A percentile compares a stretch with the other conserved stretches of the same genome.
phyloP scores from a whole-genome alignment of 2,113 vertebrate genomes.

The Laticauda colubrina region DNA sequence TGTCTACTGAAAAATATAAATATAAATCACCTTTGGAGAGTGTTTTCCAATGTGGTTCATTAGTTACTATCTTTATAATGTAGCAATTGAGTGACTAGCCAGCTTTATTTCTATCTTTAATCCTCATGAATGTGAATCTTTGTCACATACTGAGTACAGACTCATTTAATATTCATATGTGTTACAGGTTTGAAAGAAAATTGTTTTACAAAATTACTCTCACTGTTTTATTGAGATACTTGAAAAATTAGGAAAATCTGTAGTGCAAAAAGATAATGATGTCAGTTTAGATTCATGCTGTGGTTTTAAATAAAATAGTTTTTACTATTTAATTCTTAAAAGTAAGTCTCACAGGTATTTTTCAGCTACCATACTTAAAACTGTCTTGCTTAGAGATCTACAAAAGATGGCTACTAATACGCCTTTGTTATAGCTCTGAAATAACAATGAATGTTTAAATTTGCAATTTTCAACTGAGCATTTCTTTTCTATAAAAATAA shows the following conservation, averaged over 20 bases:
- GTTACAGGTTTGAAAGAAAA: conserved; percentile 22
- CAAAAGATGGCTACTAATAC: not conserved
- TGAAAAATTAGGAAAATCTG: conserved; percentile 38
- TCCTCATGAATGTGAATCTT: conserved; percentile 29
- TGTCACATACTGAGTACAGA: conserved; percentile 19
- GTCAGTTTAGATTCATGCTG: conserved; percentile 24
- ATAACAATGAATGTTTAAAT: not conserved
- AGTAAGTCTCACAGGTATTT: not conserved
- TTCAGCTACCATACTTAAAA: not conserved
- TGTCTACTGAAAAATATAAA: conserved; percentile 54
- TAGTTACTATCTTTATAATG: conserved; percentile 48
- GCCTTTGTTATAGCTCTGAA: not conserved
- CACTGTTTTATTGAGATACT: conserved; percentile 34
- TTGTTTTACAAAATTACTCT: conserved; percentile 20
- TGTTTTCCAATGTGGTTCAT: conserved; percentile 35
- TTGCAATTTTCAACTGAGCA: not conserved
- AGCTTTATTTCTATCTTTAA: conserved; percentile 41
- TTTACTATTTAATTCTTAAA: conserved; percentile 24
- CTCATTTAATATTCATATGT: conserved; percentile 24
- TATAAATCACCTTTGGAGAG: conserved; percentile 34
- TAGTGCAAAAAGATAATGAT: conserved; percentile 1
- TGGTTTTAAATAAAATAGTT: conserved; percentile 39
- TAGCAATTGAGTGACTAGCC: conserved; percentile 24
- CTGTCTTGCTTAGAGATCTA: not conserved
- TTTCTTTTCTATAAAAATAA: not conserved